These are phyloP conservation scores for Anoplopoma fimbria DNA, from an alignment of 2,113 vertebrate genomes.

Conservation along the genomic window DNA sequence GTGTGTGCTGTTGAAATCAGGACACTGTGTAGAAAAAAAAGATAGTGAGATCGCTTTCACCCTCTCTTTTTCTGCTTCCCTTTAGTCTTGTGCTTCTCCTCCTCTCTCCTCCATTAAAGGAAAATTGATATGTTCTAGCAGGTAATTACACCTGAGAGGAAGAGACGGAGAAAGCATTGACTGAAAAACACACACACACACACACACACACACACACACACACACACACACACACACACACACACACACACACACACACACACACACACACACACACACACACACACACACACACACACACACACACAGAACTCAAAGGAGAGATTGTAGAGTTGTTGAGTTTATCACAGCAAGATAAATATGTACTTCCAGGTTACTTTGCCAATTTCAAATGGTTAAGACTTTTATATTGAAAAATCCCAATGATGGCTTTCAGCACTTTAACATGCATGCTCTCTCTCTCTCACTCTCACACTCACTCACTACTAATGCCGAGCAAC, in stretches of 20 bases:
- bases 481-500: background rate
- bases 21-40: background rate
- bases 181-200: background rate
- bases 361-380: background rate
- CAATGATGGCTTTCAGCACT: background rate
- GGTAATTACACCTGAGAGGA: constrained; percentile 65
- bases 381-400: constrained; percentile 10
- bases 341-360: constrained; percentile 21
- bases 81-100: constrained; percentile 21
- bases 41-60: constrained; percentile 25
- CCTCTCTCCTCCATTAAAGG: constrained; percentile 49
- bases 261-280: constrained; percentile 3
- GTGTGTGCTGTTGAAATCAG: background rate
- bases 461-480: constrained; percentile 1
- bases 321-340: constrained; percentile 14
- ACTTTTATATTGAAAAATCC: background rate
- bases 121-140: constrained; percentile 63
- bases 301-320: background rate
- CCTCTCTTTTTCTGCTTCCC: constrained; percentile 31
- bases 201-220: constrained; percentile 9
- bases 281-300: background rate
- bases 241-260: background rate
- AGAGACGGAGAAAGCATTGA: background rate
- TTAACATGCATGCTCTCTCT: background rate
- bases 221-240: too few species aligned